Base-by-base conservation (phyloP, 2,113 vertebrate species). In the Vulpes lagopus region DNA sequence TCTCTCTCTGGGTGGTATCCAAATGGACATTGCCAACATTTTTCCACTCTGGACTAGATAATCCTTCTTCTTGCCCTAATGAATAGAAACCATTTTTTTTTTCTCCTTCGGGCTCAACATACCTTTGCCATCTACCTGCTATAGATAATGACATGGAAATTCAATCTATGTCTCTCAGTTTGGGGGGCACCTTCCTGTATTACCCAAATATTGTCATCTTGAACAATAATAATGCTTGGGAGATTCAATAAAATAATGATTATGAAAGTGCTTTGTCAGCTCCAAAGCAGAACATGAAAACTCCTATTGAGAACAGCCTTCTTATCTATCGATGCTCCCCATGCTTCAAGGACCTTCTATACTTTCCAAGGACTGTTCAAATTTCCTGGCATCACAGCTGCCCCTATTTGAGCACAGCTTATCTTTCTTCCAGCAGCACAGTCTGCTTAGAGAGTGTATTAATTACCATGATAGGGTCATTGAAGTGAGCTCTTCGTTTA, bases 401-500 rank as follows among this genome's bases (percentile, higher is more conserved):
- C 83, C 59, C 59, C 43, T 20, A 0, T 71, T 20, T 59, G 82
- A 89, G 95, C 62, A 32, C n/a, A 76, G 81, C 90, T 95, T 87
- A 35, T 94, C 96, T 96, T 84, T 76, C 38, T 69, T 83, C 15
- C 14, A 10, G 83, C 74, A 97, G 55, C 88, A 1, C 3, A 27
- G 79, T 85, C 97, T 97, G 78, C 96, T 98, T 97, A 97, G 98
- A 90, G 94, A 94, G 71, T 97, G 92, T 97, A 97, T 98, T 99
- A 98, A 98, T 98, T 98, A 98, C 92, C 71, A 55, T 3, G 78
- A 96, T 95, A 96, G 94, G 95, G 94, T 98, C 95, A 96, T 74
- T 97, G 97, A 98, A 98, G 97, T 98, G 98, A 98, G 91, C 90
- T 96, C 98, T 94, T 97, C n/a, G 0, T 98, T 98, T 98, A 97